These are phyloP conservation scores for Indicator maculatus DNA, from an alignment of 2,113 vertebrate species.

Conservation along the genomic window DNA sequence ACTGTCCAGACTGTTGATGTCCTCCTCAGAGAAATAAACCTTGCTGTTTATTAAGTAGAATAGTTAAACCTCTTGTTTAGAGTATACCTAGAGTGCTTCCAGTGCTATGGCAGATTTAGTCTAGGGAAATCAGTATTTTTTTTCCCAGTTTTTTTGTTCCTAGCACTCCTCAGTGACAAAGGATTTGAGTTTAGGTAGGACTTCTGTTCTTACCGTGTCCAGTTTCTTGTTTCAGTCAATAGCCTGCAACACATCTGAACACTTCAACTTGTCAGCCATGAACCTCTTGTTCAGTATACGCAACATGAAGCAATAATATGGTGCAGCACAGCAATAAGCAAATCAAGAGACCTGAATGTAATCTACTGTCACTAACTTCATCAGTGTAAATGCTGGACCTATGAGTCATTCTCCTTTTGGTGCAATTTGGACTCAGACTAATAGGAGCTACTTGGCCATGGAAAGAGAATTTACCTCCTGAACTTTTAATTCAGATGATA, in stretches of 20 bases:
- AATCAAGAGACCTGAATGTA: slow-evolving; percentile 54
- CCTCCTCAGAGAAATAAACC: not conserved
- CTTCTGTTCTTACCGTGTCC: not conserved
- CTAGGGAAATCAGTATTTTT: not conserved
- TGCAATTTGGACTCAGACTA: not conserved
- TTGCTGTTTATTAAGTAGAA: not conserved
- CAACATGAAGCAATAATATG: slow-evolving; percentile 35
- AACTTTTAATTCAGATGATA: not conserved
- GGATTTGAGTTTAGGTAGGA: slow-evolving; percentile 15
- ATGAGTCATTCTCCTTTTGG: not conserved
- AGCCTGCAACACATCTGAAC: not conserved
- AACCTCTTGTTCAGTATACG: not conserved
- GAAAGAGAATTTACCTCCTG: slow-evolving; percentile 38
- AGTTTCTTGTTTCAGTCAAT: not conserved
- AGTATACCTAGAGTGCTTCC: not conserved
- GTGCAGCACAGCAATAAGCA: slow-evolving; percentile 42
- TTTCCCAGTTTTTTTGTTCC: not conserved
- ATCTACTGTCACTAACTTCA: not conserved
- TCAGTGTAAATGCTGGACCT: slow-evolving; percentile 27
- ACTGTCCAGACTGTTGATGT: not conserved
- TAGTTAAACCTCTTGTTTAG: slow-evolving; percentile 4
- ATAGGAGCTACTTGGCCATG: slow-evolving; percentile 1
- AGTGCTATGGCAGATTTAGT: not conserved
- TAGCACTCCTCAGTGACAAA: not conserved
- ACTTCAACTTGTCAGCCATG: not conserved